Conservation (phyloP, 2,888 invertebrate genomes). For the Tetragnatha montana region DNA sequence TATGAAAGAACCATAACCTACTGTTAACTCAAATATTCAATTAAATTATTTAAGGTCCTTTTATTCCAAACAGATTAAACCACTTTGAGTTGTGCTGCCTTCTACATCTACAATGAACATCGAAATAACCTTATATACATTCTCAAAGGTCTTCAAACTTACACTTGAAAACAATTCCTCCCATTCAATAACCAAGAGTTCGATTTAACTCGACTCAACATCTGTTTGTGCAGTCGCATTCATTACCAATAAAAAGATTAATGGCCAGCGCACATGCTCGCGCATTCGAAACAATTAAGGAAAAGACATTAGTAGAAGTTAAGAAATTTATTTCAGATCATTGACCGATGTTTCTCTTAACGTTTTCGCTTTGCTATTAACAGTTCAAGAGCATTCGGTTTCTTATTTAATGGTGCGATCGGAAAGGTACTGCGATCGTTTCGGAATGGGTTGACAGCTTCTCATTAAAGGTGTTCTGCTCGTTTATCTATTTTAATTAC, state of each 20-base stretch:
- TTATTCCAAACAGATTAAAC: too few species aligned
- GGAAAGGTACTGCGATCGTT: slow-evolving; percentile 13
- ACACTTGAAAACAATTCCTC: too few species aligned
- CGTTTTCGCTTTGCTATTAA: neutral
- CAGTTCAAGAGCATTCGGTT: neutral
- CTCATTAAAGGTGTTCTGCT: slow-evolving; percentile 36
- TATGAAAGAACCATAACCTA: too few species aligned
- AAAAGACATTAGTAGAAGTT: neutral
- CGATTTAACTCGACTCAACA: neutral
- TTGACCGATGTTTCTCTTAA: neutral
- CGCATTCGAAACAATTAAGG: neutral
- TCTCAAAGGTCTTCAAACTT: too few species aligned
- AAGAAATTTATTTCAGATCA: neutral
- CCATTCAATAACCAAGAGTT: neutral
- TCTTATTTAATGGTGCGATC: neutral
- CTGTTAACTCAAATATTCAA: too few species aligned
- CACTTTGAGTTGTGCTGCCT: too few species aligned
- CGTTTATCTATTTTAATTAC: slow-evolving; percentile 42
- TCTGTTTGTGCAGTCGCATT: neutral
- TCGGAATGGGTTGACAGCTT: slow-evolving; percentile 33
- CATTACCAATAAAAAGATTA: neutral
- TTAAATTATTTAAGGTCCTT: too few species aligned
- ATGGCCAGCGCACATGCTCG: neutral
- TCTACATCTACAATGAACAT: too few species aligned
- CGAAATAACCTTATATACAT: too few species aligned